Evolutionary conservation across 2,888 invertebrate genomes (phyloP).

Genomic region (Antitype chi): DNA sequence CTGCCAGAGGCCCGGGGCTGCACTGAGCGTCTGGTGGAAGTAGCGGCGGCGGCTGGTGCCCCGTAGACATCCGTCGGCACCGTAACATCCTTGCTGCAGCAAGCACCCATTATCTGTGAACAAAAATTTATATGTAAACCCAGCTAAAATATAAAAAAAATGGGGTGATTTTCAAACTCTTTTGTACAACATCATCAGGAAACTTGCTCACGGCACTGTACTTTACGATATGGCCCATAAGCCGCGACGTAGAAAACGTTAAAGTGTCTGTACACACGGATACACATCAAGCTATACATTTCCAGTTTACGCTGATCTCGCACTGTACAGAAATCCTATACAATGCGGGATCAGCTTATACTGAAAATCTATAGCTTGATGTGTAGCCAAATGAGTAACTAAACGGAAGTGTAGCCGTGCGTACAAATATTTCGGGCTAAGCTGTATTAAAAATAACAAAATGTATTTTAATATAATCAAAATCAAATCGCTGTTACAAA

Average conservation of each 20-base stretch:
- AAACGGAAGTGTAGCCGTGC: too few relatives aligned
- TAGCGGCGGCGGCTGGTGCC: conserved; percentile 70
- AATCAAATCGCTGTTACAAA: neutral
- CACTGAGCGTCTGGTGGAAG: conserved; percentile 61
- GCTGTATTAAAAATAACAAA: neutral
- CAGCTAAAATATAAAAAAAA: neutral
- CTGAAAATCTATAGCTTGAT: too few relatives aligned
- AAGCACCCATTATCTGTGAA: conserved; percentile 92
- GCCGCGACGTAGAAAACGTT: neutral
- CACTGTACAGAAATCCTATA: too few relatives aligned
- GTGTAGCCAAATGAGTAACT: too few relatives aligned
- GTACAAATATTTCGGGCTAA: neutral
- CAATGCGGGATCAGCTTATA: too few relatives aligned
- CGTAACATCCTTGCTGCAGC: conserved; percentile 93
- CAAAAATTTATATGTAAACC: neutral
- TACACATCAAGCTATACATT: too few relatives aligned
- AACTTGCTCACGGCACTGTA: neutral
- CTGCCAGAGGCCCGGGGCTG: conserved; percentile 66
- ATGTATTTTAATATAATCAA: neutral
- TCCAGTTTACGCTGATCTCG: too few relatives aligned
- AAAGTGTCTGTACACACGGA: neutral
- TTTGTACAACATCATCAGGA: neutral
- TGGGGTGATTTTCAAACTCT: neutral
- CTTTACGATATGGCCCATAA: too few relatives aligned
- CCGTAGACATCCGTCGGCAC: conserved; percentile 87